Percentiles rank a stretch among this genome's conserved stretches.
phyloP scores from a whole-genome alignment of 2,888 invertebrate species.

The Nemoura dubitans region DNA sequence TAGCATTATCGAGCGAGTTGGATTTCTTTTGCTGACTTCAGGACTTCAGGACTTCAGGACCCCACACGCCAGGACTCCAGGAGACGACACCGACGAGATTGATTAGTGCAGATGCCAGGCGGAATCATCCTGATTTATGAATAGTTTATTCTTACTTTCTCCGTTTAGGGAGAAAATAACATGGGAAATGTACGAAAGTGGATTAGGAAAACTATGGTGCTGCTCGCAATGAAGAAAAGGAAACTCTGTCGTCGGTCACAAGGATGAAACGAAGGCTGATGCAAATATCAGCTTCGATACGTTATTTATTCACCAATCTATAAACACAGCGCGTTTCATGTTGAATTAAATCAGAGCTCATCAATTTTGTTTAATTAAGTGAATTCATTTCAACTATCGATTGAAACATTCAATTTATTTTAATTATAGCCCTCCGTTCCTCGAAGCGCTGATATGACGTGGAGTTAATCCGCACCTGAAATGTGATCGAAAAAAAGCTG shows the following conservation, averaged over 20 bases:
- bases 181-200: neutral
- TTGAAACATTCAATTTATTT: slow-evolving; percentile 9
- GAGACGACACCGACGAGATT: neutral
- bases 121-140: slow-evolving; percentile 4
- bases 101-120: neutral
- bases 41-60: neutral
- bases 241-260: neutral
- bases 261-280: too few relatives aligned
- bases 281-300: neutral
- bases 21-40: neutral
- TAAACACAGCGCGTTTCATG: neutral
- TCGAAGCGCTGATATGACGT: neutral
- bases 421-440: neutral
- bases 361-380: slow-evolving; percentile 7
- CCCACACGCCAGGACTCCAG: neutral
- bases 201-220: neutral
- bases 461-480: neutral
- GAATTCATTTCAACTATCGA: slow-evolving; percentile 7
- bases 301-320: neutral
- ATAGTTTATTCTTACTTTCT: neutral
- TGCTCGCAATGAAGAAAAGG: neutral
- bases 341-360: neutral
- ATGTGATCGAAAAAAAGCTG: neutral
- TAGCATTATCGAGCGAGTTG: neutral
- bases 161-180: neutral